A percentile compares a stretch with the other conserved stretches of the same genome.
Evolutionary conservation across 2,888 invertebrate species (phyloP).

Genomic region (Keiferia lycopersicella): DNA sequence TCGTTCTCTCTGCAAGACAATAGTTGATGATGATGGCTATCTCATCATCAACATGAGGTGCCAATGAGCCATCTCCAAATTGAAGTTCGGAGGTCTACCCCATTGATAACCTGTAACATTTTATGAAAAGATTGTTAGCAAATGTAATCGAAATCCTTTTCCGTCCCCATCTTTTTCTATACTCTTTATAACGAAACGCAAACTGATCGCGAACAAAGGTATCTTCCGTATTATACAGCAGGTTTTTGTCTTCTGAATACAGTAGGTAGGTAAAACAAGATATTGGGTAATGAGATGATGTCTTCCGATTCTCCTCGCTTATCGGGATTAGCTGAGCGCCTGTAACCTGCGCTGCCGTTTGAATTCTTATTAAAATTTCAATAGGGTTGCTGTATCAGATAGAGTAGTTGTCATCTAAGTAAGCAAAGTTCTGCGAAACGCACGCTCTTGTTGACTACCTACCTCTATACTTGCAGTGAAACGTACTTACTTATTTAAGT

Average conservation of each 20-base stretch:
- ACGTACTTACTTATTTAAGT: no score
- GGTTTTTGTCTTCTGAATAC: slow-evolving; percentile 49
- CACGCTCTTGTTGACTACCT: no score
- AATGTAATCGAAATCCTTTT: neutral
- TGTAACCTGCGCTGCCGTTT: slow-evolving; percentile 65
- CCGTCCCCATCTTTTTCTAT: neutral
- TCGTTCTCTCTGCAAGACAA: no score
- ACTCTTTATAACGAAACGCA: neutral
- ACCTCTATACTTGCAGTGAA: no score
- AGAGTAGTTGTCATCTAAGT: neutral
- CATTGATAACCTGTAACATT: no score
- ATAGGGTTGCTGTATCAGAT: neutral
- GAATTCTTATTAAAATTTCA: slow-evolving; percentile 54
- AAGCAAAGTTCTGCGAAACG: no score
- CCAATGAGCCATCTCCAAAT: no score
- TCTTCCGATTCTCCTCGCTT: slow-evolving; percentile 56
- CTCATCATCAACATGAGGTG: no score
- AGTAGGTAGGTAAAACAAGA: slow-evolving; percentile 31
- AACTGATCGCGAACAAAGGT: neutral
- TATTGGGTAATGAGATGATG: slow-evolving; percentile 64
- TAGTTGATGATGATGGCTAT: no score
- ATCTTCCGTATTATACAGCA: neutral
- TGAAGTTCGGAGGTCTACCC: no score
- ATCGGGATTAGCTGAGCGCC: slow-evolving; percentile 56
- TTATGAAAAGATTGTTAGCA: neutral